Conservation (phyloP, 2,113 vertebrate genomes). For the Columba livia region DNA sequence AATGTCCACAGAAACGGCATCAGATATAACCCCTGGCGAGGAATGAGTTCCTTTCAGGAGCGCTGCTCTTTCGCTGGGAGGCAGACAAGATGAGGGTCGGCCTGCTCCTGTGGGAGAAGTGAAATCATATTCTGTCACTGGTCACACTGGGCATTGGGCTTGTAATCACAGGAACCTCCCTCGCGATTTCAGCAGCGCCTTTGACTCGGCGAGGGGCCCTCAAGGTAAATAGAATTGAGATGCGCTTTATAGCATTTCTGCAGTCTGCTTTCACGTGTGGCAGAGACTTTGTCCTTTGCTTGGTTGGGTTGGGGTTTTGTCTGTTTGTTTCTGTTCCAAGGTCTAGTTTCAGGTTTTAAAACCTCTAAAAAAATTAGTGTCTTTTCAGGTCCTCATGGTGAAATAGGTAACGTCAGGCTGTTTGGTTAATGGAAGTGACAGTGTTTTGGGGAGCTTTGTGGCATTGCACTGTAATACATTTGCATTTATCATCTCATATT, state of each 20-base stretch:
- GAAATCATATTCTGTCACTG: background rate
- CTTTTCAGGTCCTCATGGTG: background rate
- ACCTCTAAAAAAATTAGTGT: background rate
- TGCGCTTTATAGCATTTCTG: background rate
- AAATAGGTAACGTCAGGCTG: background rate
- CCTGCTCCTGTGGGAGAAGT: background rate
- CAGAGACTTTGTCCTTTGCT: background rate
- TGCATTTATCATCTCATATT: constrained; percentile 50
- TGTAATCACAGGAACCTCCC: background rate
- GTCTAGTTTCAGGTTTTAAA: constrained; percentile 37
- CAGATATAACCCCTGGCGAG: background rate
- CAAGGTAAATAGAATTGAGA: background rate
- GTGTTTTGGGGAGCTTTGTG: constrained; percentile 23
- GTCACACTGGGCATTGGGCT: background rate
- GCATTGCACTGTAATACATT: background rate
- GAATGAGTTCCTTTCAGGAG: background rate
- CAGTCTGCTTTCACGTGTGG: background rate
- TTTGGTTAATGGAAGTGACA: constrained; percentile 43
- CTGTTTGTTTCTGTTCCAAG: background rate
- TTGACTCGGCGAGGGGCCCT: background rate
- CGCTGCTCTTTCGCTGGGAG: background rate
- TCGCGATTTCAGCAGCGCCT: background rate
- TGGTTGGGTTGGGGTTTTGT: background rate
- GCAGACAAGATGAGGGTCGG: background rate
- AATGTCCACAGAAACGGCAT: background rate